Percentiles rank a stretch among this genome's conserved stretches.
Evolutionary conservation across 37 sponge, comb jelly and placozoan genomes (phyloP).

Genomic region (Lycopodina hypogea): DNA sequence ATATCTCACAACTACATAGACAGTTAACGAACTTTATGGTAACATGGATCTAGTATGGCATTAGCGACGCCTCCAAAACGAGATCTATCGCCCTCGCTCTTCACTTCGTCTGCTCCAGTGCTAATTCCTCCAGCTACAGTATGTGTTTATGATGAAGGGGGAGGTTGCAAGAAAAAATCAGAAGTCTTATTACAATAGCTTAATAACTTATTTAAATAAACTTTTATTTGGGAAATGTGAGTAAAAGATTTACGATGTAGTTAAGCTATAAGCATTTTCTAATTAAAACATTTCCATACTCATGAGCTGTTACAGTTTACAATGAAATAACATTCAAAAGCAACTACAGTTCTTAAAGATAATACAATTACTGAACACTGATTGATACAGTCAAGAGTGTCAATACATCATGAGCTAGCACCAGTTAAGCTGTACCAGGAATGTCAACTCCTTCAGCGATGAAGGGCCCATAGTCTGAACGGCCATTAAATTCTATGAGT

Average conservation of each 20-base stretch:
- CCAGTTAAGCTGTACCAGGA: conserved; percentile 51
- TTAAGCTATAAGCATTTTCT: no score
- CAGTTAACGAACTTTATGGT: conserved; percentile 54
- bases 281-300: no score
- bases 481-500: conserved; percentile 60
- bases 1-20: neutral
- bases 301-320: no score
- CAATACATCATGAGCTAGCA: no score
- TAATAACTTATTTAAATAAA: neutral
- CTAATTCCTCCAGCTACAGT: conserved; percentile 69
- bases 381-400: no score
- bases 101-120: conserved; percentile 78
- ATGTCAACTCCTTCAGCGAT: conserved; percentile 55
- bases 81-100: conserved; percentile 50
- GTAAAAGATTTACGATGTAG: no score
- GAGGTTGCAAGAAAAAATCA: neutral
- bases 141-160: neutral
- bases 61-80: conserved; percentile 68
- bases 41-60: conserved; percentile 78
- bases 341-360: no score
- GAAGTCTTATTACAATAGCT: neutral
- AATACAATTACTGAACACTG: no score
- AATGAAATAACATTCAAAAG: no score
- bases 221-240: neutral
- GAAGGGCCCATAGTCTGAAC: conserved; percentile 88